phyloP scores from a whole-genome alignment of 2,888 invertebrate genomes.

The Rosalia funebris region DNA sequence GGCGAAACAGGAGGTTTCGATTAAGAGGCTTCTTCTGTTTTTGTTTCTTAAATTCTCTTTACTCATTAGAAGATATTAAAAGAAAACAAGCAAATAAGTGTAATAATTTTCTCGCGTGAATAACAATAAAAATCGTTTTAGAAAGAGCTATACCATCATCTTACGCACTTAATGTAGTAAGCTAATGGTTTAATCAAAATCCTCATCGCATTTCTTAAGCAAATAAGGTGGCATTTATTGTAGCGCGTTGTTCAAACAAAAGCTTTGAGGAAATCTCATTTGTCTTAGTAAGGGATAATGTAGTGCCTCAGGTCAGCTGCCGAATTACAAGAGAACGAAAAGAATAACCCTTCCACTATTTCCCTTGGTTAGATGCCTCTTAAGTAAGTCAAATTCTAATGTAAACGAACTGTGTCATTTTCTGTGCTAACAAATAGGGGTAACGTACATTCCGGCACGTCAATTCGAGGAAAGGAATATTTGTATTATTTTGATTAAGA shows the following conservation, averaged over 20 bases:
- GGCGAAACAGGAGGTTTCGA: too few species aligned
- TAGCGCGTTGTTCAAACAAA: constrained; percentile 6
- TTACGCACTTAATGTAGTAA: too few species aligned
- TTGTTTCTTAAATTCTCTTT: too few species aligned
- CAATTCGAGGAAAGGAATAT: not conserved
- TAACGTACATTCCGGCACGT: not conserved
- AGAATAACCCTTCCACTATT: constrained; percentile 11
- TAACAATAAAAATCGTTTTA: too few species aligned
- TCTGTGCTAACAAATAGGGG: not conserved
- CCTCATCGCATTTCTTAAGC: not conserved
- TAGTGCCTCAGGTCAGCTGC: constrained; percentile 11
- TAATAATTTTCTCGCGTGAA: too few species aligned
- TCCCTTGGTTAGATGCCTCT: constrained; percentile 4
- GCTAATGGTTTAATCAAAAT: too few species aligned
- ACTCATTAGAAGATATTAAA: too few species aligned
- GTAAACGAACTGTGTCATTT: not conserved
- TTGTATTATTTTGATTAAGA: too few species aligned
- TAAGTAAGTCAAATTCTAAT: not conserved
- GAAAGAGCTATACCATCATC: too few species aligned
- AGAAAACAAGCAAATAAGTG: too few species aligned
- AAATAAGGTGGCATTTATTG: constrained; percentile 4
- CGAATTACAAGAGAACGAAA: constrained; percentile 4
- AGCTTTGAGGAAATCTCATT: constrained; percentile 8
- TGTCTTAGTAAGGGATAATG: constrained; percentile 5
- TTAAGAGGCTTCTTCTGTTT: too few species aligned